These are phyloP conservation scores for Lutjanus campechanus DNA, from an alignment of 2,797 vertebrate species.

Conservation along the genomic window DNA sequence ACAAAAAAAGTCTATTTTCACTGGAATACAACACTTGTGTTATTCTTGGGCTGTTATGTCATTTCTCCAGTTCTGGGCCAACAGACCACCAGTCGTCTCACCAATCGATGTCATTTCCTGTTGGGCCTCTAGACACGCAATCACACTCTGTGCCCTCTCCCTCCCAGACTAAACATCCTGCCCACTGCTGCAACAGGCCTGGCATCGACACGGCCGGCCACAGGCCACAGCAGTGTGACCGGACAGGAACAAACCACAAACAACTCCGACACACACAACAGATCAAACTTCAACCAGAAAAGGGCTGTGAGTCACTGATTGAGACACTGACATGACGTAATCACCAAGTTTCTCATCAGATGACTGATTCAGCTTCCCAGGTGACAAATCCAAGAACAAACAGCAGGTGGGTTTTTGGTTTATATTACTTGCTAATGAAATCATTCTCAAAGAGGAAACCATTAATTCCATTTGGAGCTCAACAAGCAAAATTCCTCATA, in stretches of 20 bases:
- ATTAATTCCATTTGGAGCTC: not conserved
- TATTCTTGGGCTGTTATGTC: not conserved
- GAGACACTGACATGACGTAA: too few relatives aligned
- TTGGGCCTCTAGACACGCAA: constrained; percentile 63
- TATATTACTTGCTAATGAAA: not conserved
- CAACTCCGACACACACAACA: constrained; percentile 33
- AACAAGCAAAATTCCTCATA: not conserved
- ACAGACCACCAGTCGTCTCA: constrained; percentile 27
- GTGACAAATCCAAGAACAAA: constrained; percentile 31
- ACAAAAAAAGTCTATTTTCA: too few relatives aligned
- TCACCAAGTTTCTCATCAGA: too few relatives aligned
- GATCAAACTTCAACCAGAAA: constrained; percentile 30
- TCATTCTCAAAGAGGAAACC: not conserved
- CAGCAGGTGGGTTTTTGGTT: constrained; percentile 27
- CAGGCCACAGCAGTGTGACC: constrained; percentile 28
- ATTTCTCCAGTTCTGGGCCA: constrained; percentile 17
- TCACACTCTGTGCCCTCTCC: constrained; percentile 59
- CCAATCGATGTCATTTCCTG: constrained; percentile 69
- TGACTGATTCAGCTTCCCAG: not conserved
- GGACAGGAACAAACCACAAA: constrained; percentile 28
- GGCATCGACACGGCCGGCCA: constrained; percentile 45
- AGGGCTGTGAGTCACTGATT: constrained; percentile 27
- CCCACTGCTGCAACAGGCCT: constrained; percentile 55
- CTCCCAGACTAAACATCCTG: constrained; percentile 86
- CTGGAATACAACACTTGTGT: not conserved